Evolutionary conservation across 2,888 invertebrate species (phyloP), one percentile per base, ranked within the genome.

Genomic region (Embidobia sp.): DNA sequence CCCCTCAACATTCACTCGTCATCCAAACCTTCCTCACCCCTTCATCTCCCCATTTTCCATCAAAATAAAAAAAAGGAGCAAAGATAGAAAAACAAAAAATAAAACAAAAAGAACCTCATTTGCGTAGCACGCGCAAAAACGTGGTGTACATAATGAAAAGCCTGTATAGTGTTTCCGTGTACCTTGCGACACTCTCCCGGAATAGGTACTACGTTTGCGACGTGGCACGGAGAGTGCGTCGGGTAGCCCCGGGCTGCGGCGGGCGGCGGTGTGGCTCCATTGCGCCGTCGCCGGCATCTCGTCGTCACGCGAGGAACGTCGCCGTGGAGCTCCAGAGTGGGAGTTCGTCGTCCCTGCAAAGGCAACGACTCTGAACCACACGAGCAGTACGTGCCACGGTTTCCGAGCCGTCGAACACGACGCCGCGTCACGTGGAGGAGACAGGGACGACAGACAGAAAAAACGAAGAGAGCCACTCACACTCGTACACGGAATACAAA

Each of bases 301-400:
- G 74, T 75, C 74, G 67, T 75, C 74, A 61, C 74, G 74, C 74
- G 74, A 75, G 61, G 53, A 75, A 59, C 74, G 67, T 75, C 67
- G 67, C 53, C 53, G 74, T 31, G 33, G 66, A 67, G 59, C 66
- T 51, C 48, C 55, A 48, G 75, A 63, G 75, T 74, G 74, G 74
- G 74, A 74, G 74, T 74, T 74, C 61, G 66, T 48, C 74, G 61
- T 61, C 67, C 74, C 74, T 67, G 74, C 66, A 67, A 67, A 67
- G 42, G 37, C 53, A 42, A 46, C 51, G 66, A 51, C 49, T 35
- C 22, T 7, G 33, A 44, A 27, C 33, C 42, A 40, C 51, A 22
- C 61, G 35, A 66, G 18, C 66, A 74, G 74, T 74, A 67, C 61
- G 74, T 67, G 74, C 61, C 46, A 67, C 74, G 74, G 53, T 74